These are phyloP conservation scores for Indicator indicator DNA, from an alignment of 2,113 vertebrate species.

Conservation along the genomic window DNA sequence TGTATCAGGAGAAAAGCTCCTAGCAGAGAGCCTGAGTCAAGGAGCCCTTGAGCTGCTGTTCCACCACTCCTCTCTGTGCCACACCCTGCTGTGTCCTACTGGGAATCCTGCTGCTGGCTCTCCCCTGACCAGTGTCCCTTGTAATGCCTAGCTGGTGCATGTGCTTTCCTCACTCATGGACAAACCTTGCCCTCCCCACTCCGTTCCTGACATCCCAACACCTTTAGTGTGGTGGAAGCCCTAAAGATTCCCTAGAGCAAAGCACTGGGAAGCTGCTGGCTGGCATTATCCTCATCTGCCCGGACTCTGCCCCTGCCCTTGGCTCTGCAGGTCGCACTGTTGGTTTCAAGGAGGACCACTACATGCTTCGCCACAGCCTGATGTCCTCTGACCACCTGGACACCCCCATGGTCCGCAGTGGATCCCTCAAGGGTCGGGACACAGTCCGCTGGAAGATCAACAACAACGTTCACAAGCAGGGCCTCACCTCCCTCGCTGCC, in stretches of 20 bases:
- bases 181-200: not conserved
- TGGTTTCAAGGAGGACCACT: conserved; percentile 96
- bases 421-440: conserved; percentile 88
- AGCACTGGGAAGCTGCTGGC: not conserved
- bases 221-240: not conserved
- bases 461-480: conserved; percentile 88
- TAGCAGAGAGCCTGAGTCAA: not conserved
- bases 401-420: conserved; percentile 88
- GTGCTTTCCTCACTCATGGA: not conserved
- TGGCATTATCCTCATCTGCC: fast-evolving
- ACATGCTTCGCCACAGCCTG: conserved; percentile 89
- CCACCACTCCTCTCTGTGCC: not conserved
- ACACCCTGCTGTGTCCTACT: not conserved
- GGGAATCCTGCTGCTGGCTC: not conserved
- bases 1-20: not conserved
- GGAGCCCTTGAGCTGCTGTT: not conserved
- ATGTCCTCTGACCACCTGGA: conserved; percentile 91
- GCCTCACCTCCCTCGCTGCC: conserved; percentile 66
- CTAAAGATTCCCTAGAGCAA: not conserved
- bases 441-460: conserved; percentile 92
- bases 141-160: not conserved
- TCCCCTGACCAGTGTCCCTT: not conserved
- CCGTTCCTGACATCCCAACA: not conserved
- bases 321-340: conserved; percentile 86
- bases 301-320: not conserved